Conservation (phyloP, 2,888 invertebrate species). For the Conops quadrifasciatus region DNA sequence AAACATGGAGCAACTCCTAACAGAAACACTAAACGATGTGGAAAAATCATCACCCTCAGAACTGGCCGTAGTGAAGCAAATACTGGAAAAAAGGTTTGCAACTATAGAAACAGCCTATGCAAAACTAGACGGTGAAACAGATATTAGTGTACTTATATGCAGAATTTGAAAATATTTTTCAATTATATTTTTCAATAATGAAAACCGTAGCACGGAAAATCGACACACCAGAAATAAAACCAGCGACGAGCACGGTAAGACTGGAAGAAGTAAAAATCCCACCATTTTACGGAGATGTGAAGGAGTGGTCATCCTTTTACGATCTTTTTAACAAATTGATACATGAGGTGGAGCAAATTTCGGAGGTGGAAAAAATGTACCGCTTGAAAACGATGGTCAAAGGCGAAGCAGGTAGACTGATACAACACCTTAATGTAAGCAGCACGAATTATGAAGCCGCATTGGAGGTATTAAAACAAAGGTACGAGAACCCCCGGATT, state of each 20-base stretch:
- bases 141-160: not conserved
- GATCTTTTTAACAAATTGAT: conserved; percentile 10
- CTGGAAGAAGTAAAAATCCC: conserved; percentile 16
- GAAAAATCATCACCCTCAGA: not conserved
- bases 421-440: conserved; percentile 7
- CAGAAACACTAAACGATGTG: not conserved
- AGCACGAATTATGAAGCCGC: conserved; percentile 18
- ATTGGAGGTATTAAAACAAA: conserved; percentile 10
- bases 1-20: conserved; percentile 8
- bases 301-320: conserved; percentile 15
- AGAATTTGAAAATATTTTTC: conserved; percentile 12
- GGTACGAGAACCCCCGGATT: conserved; percentile 4
- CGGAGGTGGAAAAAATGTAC: conserved; percentile 20
- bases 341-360: conserved; percentile 5
- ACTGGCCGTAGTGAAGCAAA: not conserved
- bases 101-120: conserved; percentile 1
- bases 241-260: not conserved
- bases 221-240: not conserved
- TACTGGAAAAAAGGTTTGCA: not conserved
- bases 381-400: conserved; percentile 8
- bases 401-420: conserved; percentile 13
- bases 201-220: not conserved
- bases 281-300: conserved; percentile 8
- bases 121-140: not conserved
- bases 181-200: not conserved